Evolutionary conservation across 2,797 vertebrate species (phyloP).

Genomic region (Okamejei kenojei): DNA sequence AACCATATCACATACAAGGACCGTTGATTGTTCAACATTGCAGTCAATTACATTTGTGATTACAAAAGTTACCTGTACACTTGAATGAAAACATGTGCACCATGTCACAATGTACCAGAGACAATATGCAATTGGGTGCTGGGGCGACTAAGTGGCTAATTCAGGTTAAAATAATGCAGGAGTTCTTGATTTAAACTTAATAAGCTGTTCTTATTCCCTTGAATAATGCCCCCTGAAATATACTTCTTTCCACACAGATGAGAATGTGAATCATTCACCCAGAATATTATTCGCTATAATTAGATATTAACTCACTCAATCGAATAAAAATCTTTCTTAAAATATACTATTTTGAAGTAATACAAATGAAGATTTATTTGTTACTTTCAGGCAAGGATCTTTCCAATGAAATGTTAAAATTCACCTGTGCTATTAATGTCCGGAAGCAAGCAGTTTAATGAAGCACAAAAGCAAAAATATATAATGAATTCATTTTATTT

Average conservation of each 20-base stretch:
- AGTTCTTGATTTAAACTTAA: neutral
- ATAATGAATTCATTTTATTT: neutral
- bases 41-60: neutral
- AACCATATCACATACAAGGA: neutral
- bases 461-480: neutral
- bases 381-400: neutral
- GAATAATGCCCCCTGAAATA: neutral
- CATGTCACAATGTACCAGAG: neutral
- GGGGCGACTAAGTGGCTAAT: neutral
- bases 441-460: neutral
- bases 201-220: neutral
- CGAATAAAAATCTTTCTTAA: neutral
- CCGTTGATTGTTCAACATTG: neutral
- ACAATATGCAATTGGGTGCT: neutral
- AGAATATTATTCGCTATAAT: neutral
- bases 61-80: neutral
- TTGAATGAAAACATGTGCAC: neutral
- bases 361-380: neutral
- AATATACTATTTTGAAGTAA: neutral
- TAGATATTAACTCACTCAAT: neutral
- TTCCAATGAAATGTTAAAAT: neutral
- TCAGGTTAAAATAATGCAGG: neutral
- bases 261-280: neutral
- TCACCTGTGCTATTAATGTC: neutral
- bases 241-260: neutral